Base-by-base conservation (phyloP, 2,888 invertebrate genomes). In the Phytoseiulus persimilis region DNA sequence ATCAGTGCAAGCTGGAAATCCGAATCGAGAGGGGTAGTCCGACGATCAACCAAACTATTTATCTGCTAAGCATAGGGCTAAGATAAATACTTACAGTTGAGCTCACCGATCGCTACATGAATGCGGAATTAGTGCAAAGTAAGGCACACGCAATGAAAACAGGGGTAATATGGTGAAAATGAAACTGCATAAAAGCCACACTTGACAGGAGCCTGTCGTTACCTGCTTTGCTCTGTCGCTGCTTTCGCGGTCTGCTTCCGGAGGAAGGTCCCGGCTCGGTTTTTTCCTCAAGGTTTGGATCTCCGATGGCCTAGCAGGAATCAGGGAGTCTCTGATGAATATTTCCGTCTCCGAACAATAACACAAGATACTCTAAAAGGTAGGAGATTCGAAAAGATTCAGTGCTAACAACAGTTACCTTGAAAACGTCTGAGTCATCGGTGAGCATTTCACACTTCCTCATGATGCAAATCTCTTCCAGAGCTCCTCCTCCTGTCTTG, bases 371-470 rank as follows among this genome's bases (percentile, higher is more conserved):
- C 5, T 39, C 39, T 9, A 39, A 39, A 6, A n/a, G n/a, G n/a
- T n/a, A n/a, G n/a, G n/a, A n/a, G n/a, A n/a, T n/a, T n/a, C n/a
- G n/a, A n/a, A n/a, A n/a, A n/a, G n/a, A n/a, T n/a, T n/a, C n/a
- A n/a, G n/a, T n/a, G n/a, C n/a, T n/a, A n/a, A n/a, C n/a, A n/a
- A n/a, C 23, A 84, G 33, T 0, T 0, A 87, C 87, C 87, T 87
- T 87, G 87, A 87, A 87, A 28, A 87, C 87, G 45, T 87, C 87
- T 0, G 87, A 87, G n/a, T 87, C 87, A 87, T 87, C 87, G 28
- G 39, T 33, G 6, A 87, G 33, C 87, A 87, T 87, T 33, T 87
- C 87, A 39, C 87, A 87, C 18, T 87, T 87, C n/a, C 87, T 33
- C 87, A 87, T 87, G 33, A 87, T 87, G 32, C 87, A 87, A 28